Evolutionary conservation across 2,797 vertebrate species (phyloP).

Genomic region (Anolis apletophallus): DNA sequence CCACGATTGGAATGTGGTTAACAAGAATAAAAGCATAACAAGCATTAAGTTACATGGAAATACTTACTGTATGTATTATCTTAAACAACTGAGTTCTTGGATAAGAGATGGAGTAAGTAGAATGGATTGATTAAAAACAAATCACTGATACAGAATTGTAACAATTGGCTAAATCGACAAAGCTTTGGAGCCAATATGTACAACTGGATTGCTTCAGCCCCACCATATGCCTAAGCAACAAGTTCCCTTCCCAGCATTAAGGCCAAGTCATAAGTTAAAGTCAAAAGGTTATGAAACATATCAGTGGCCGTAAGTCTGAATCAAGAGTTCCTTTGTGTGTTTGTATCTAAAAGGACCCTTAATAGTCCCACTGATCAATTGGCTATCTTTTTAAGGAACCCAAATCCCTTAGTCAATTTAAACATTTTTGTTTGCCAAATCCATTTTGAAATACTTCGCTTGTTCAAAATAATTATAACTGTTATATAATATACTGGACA

Average conservation of each 20-base stretch:
- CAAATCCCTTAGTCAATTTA: background rate
- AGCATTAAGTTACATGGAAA: slow-evolving; percentile 47
- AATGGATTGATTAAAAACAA: slow-evolving; percentile 45
- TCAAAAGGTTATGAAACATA: slow-evolving; percentile 4
- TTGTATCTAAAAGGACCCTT: background rate
- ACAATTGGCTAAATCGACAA: slow-evolving; percentile 42
- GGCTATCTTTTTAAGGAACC: background rate
- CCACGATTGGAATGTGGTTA: slow-evolving; percentile 47
- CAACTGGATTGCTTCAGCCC: slow-evolving; percentile 38
- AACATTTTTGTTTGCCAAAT: slow-evolving; percentile 3
- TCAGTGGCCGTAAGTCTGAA: slow-evolving; percentile 8
- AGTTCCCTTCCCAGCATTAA: background rate
- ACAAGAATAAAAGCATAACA: slow-evolving; percentile 35
- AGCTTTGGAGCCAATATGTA: slow-evolving; percentile 19
- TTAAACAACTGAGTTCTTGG: slow-evolving; percentile 48
- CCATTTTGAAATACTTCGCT: slow-evolving; percentile 14
- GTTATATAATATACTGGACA: slow-evolving; percentile 16
- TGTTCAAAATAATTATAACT: slow-evolving; percentile 15
- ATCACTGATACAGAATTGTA: slow-evolving; percentile 28
- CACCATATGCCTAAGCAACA: slow-evolving; percentile 31
- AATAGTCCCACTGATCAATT: background rate
- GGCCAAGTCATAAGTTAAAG: slow-evolving; percentile 26
- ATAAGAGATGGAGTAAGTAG: slow-evolving; percentile 28
- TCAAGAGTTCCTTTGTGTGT: background rate
- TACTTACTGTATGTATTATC: slow-evolving; percentile 43